Base-by-base conservation (phyloP, 2,888 invertebrate genomes). In the Copidosoma aretas region DNA sequence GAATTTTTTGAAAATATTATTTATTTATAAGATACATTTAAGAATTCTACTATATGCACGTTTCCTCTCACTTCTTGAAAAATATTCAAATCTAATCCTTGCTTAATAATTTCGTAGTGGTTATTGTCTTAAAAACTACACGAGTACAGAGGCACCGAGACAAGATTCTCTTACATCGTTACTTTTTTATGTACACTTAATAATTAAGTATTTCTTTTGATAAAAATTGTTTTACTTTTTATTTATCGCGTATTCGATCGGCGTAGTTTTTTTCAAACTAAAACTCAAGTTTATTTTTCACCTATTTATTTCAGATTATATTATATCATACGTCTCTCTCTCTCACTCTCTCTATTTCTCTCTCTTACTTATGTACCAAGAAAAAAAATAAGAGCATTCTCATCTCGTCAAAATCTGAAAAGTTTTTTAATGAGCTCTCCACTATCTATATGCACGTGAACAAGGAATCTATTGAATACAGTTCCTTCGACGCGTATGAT, bases 21-120 rank as follows among this genome's bases (percentile, higher is more conserved):
- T 72, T 72, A 72, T 72, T 72, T 68, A 60, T 72, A 66, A 72
- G 64, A 72, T 72, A 72, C 72, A 72, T 70, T 57, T 39, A 65
- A 70, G 43, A 72, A 65, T 61, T 72, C 68, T 32, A 32, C 32
- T 63, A 72, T 72, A 68, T 60, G 59, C 70, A 70, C 65, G 43
- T 32, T 32, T 32, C 32, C 32, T 67, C 59, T 65, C 70, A 21
- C 59, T n/a, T 70, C 60, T 62, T 68, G 63, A 63, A 71, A 70
- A 70, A 72, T 70, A 70, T 60, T 70, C 67, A 69, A 32, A 32
- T 65, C 62, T 72, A 72, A 68, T 70, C 59, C 63, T 72, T 63
- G 63, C 68, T 66, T 70, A 32, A 70, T 68, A 70, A 68, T 70
- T 70, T 70, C 65, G 66, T 67, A 46, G 65, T 68, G 65, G 53